A percentile compares a stretch with the other conserved stretches of the same genome.
phyloP scores from a whole-genome alignment of 2,888 invertebrate species.

The Eutolmus rufibarbis region DNA sequence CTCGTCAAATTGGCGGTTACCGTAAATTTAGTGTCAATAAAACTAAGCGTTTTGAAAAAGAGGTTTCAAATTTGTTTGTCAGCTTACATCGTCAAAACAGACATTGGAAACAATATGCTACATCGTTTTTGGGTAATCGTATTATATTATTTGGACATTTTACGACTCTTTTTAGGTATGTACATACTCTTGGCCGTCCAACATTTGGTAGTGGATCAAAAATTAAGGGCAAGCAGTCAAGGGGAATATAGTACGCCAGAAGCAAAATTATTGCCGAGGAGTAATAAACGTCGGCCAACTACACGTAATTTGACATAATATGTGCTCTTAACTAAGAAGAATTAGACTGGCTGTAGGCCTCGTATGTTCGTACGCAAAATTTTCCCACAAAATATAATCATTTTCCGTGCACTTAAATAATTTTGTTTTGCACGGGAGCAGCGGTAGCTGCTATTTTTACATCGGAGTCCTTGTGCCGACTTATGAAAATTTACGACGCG shows the following conservation, averaged over 20 bases:
- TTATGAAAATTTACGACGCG: constrained; percentile 19
- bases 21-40: no score
- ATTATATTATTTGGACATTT: neutral
- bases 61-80: no score
- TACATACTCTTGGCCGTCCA: neutral
- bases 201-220: neutral
- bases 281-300: neutral
- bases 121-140: neutral
- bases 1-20: no score
- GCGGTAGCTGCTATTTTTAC: neutral
- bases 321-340: neutral
- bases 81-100: neutral
- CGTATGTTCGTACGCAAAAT: neutral
- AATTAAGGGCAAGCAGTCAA: neutral
- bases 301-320: neutral
- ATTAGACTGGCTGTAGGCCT: neutral
- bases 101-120: neutral
- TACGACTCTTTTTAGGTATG: neutral
- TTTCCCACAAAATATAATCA: neutral
- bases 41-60: no score
- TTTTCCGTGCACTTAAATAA: constrained; percentile 3
- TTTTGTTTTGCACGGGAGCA: neutral
- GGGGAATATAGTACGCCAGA: neutral
- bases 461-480: constrained; percentile 11
- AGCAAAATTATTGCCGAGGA: neutral